Base-by-base conservation (phyloP, 2,797 vertebrate genomes). In the Diceros bicornis region DNA sequence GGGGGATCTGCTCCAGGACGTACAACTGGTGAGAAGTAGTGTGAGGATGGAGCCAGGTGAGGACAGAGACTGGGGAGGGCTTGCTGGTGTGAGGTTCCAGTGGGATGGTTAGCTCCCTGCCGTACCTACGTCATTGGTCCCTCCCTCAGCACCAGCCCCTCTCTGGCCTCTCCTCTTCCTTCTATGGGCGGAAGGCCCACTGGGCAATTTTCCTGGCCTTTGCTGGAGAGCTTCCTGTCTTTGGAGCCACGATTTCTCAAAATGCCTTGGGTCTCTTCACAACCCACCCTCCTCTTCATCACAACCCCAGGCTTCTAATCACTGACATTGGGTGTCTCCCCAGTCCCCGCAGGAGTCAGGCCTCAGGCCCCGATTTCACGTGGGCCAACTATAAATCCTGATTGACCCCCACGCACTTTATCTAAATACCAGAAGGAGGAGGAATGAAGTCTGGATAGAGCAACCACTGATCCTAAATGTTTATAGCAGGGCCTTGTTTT, bases 71-170 rank as follows among this genome's bases (percentile, higher is more conserved):
- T 10, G 77, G 25, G n/a, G 71, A 21, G n/a, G 44, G 50, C 55
- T 17, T 75, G 55, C 44, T 23, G 2, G 21, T 4, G 41, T 16
- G 81, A 29, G 32, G 25, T 27, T 32, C 44, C 74, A 1, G 29
- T 4, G 10, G n/a, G 41, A 5, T 37, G n/a, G 4, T 57, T 14
- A 18, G 6, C 59, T 29, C 10, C 37, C 27, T 18, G 1, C 59
- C 18, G 4, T 2, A 0, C 6, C 16, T 21, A 1, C 0, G 0
- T 74, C 47, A 4, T n/a, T 1, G 37, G 32, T 23, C 55, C 41
- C 37, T 62, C n/a, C n/a, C 47, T 71, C 2, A 1, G 34, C 11
- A 23, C 25, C 59, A 34, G 62, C 78, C 59, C 0, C 4, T 4
- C 77, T 64, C 55, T 2, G n/a, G 6, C 69, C 68, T 71, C 7